phyloP scores from a whole-genome alignment of 2,113 vertebrate genomes.

The Galemys pyrenaicus region DNA sequence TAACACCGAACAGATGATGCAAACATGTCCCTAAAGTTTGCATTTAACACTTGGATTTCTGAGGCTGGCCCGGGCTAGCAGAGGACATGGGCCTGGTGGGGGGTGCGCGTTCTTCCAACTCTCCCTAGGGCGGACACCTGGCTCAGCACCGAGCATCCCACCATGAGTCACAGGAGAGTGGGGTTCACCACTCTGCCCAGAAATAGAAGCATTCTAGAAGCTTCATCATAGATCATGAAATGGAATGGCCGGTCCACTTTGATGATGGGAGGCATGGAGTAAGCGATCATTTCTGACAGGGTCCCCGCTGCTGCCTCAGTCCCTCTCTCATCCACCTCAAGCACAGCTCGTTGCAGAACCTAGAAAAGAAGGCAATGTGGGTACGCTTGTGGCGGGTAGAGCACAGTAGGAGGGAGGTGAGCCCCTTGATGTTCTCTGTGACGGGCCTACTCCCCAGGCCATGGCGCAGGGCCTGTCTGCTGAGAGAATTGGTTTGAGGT shows the following conservation, averaged over 20 bases:
- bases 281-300: conserved; percentile 86
- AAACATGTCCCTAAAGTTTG: background rate
- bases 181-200: conserved; percentile 94
- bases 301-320: conserved; percentile 88
- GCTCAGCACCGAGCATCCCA: too few relatives aligned
- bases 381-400: background rate
- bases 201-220: conserved; percentile 90
- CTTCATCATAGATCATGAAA: conserved; percentile 94
- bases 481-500: too few relatives aligned
- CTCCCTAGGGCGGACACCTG: accelerated
- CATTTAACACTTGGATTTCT: background rate
- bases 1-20: background rate
- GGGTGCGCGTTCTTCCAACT: background rate
- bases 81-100: too few relatives aligned
- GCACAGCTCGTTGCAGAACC: conserved; percentile 92
- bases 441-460: background rate
- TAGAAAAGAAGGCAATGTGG: conserved; percentile 69
- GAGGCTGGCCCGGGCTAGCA: background rate
- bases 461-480: background rate
- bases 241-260: conserved; percentile 90
- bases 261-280: conserved; percentile 87
- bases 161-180: background rate
- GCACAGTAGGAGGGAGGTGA: background rate
- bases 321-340: conserved; percentile 92
- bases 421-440: background rate